Evolutionary conservation across 2,113 vertebrate species (phyloP), one percentile per base, ranked within the genome.

Genomic region (Oncorhynchus kisutch): DNA sequence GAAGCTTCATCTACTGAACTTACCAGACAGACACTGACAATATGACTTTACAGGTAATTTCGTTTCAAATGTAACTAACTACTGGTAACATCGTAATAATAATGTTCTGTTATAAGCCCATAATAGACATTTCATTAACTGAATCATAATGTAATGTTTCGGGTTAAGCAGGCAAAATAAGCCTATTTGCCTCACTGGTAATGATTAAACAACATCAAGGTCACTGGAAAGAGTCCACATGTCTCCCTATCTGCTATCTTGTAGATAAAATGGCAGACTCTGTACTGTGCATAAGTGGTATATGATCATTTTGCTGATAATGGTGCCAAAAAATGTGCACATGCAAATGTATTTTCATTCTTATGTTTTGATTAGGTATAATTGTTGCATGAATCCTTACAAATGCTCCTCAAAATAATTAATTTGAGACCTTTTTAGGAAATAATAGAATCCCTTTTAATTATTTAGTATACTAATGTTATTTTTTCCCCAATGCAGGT

Each of bases 11-110:
- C 49, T 82, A 82, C 75, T 67, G 80, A 87, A 7, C 8, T 80
- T 2, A 59, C 48, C 74, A 84, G 84, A 76, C 87, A 91, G n/a
- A 80, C 88, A 3, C 20, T 91, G 74, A 83, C 87, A n/a, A 59
- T 92, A 65, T 92, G 78, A 92, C 72, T 54, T 27, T 1, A 60
- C 8, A 16, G 29, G 18, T 68, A 39, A 27, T 31, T n/a, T 14
- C 16, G 4, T 67, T 67, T 34, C 16, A 9, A 62, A 16, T 54
- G 24, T 11, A 62, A 9, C 18, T 11, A 62, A 9, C 18, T 22
- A 62, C 2, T 62, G 59, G 59, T n/a, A 54, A 18, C 16, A 54
- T 54, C 39, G 2, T 45, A 54, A 54, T 54, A 54, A 62, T 62
- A 62, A 9, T 22, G 59, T 16, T n/a, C 18, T 16, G n/a, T 62